Base-by-base conservation (phyloP, 2,113 vertebrate species). In the Sebastes fasciatus region DNA sequence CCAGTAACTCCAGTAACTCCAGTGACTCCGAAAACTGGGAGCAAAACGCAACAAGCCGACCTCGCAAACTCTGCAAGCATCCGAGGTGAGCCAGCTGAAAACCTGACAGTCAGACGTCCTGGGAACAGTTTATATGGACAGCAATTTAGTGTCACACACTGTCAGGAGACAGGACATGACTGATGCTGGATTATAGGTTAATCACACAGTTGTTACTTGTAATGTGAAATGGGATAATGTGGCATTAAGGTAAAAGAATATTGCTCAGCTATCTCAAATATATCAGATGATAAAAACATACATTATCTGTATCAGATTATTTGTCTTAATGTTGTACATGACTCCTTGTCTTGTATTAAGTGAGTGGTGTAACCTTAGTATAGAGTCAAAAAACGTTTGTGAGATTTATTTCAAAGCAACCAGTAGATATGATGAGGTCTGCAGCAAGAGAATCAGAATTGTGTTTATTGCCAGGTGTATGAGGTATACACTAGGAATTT, bases 1-100 rank as follows among this genome's bases (percentile, higher is more conserved):
- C 96, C 94, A 98, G 97, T 91, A 97, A 98, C 96, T 97, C 96
- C 94, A 98, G 97, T 91, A 97, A 98, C 94, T 96, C 96, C 94
- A 98, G 97, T 91, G 97, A 98, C 94, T 96, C 96, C 91, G 97
- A 98, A 95, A 97, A 97, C 93, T 97, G 97, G 95, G 96, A 97
- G 94, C 95, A 93, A 93, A 97, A 96, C 95, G 95, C 96, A 89
- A 95, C 96, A 92, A 96, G 94, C 95, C 97, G 96, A 96, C 96
- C 97, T 95, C 96, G 96, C 95, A 97, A 97, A 94, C 95, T 97
- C 95, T 97, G 94, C 96, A 97, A 96, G 91, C 96, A 97, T 94
- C 96, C 96, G 94, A 97, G 97, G 97, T 99, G 96, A 96, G 96
- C 94, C 26, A 64, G 16, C 42, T 79, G 55, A 46, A 43, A 45